Percentiles rank a stretch among this genome's conserved stretches.
Conservation (phyloP, 1,140 invertebrate species). For the Zaprionus camerounensis region DNA sequence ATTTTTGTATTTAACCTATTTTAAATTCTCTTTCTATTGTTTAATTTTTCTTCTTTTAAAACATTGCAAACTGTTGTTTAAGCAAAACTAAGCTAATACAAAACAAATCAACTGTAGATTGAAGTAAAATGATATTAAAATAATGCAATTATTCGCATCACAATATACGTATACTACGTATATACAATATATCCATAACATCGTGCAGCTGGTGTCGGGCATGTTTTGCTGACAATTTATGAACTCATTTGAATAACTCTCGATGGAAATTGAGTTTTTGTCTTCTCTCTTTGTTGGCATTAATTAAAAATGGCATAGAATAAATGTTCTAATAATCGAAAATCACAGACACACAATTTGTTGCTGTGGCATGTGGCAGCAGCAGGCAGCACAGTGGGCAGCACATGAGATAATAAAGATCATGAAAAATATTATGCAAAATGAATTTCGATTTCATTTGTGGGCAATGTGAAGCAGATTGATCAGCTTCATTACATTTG, state of each 20-base stretch:
- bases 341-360: neutral
- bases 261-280: neutral
- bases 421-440: constrained; percentile 37
- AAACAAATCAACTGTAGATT: no score
- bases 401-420: neutral
- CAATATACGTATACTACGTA: neutral
- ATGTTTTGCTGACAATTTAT: neutral
- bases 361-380: neutral
- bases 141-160: neutral
- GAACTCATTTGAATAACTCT: constrained; percentile 1
- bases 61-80: no score
- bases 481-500: constrained; percentile 42
- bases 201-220: neutral
- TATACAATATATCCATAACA: neutral
- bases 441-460: constrained; percentile 40
- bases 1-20: neutral
- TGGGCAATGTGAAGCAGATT: neutral
- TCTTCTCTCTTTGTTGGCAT: neutral
- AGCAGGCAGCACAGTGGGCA: neutral
- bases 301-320: neutral
- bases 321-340: neutral
- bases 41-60: no score
- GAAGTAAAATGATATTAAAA: neutral
- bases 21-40: neutral
- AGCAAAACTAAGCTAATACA: no score